Percentiles rank a stretch among this genome's conserved stretches.
Evolutionary conservation across 2,113 vertebrate species (phyloP).

Genomic region (Scartelaos histophorus): DNA sequence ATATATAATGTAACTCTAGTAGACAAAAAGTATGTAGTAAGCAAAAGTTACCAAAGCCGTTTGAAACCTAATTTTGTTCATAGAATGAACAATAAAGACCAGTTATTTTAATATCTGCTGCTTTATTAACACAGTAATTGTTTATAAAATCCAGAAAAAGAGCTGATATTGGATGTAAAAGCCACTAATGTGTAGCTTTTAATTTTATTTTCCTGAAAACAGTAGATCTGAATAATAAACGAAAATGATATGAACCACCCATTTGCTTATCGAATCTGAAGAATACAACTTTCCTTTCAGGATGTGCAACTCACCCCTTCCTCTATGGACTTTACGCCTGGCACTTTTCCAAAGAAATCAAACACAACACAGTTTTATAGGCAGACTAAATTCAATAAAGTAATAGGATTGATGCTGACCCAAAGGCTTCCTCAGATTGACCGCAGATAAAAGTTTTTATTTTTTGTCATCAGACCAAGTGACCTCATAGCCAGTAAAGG

Average conservation of each 20-base stretch:
- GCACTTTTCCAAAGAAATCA: slow-evolving; percentile 16
- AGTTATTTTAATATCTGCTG: not conserved
- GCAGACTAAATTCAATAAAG: not conserved
- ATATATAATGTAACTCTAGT: not conserved
- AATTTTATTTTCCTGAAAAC: not conserved
- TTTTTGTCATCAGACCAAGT: slow-evolving; percentile 86
- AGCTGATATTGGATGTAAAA: not conserved
- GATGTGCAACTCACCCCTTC: slow-evolving; percentile 53
- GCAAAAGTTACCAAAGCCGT: not conserved
- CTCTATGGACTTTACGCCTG: slow-evolving; percentile 62
- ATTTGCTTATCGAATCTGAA: slow-evolving; percentile 13
- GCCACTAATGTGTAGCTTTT: not conserved
- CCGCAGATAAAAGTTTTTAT: slow-evolving; percentile 28
- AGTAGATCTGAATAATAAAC: not conserved
- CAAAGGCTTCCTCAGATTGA: not conserved
- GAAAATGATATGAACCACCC: slow-evolving; percentile 8
- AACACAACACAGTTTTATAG: not conserved
- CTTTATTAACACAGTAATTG: not conserved
- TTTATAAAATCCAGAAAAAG: not conserved
- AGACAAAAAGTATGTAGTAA: not conserved
- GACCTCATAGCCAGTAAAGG: slow-evolving; percentile 83
- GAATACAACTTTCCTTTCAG: slow-evolving; percentile 58
- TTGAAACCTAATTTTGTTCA: not conserved
- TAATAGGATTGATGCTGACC: not conserved
- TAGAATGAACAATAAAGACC: not conserved